Conservation (phyloP, 2,113 vertebrate species). For the Erinaceus europaeus region DNA sequence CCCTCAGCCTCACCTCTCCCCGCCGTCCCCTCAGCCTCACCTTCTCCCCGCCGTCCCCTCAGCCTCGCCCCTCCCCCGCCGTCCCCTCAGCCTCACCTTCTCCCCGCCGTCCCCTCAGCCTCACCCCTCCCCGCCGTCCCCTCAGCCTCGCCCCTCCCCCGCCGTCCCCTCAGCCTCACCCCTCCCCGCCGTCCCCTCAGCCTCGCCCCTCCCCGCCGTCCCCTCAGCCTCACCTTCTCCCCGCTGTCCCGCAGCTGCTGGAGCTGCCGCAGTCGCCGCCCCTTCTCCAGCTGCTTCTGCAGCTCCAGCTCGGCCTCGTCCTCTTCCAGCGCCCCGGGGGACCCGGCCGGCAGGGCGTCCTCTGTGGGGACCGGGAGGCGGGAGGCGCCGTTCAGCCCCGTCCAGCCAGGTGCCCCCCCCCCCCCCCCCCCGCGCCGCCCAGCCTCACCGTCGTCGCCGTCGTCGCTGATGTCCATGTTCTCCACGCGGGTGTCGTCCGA, state of each 20-base stretch:
- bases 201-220: background rate
- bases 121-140: background rate
- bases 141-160: no score
- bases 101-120: background rate
- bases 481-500: slow-evolving; percentile 88
- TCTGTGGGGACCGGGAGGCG: slow-evolving; percentile 42
- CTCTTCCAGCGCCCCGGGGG: slow-evolving; percentile 84
- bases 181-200: no score
- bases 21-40: no score
- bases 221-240: slow-evolving; percentile 77
- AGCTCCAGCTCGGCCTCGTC: slow-evolving; percentile 91
- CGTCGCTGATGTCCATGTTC: slow-evolving; percentile 92
- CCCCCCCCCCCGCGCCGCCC: background rate
- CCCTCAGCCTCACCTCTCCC: no score
- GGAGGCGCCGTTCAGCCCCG: background rate
- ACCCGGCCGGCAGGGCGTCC: background rate
- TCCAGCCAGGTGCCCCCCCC: accelerated
- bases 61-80: background rate
- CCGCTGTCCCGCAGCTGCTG: slow-evolving; percentile 88
- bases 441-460: slow-evolving; percentile 80
- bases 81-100: no score
- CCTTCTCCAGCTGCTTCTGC: slow-evolving; percentile 93
- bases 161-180: background rate
- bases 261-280: slow-evolving; percentile 87
- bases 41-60: no score